Conservation (phyloP, 2,888 invertebrate genomes). For the Xylophagus ater region DNA sequence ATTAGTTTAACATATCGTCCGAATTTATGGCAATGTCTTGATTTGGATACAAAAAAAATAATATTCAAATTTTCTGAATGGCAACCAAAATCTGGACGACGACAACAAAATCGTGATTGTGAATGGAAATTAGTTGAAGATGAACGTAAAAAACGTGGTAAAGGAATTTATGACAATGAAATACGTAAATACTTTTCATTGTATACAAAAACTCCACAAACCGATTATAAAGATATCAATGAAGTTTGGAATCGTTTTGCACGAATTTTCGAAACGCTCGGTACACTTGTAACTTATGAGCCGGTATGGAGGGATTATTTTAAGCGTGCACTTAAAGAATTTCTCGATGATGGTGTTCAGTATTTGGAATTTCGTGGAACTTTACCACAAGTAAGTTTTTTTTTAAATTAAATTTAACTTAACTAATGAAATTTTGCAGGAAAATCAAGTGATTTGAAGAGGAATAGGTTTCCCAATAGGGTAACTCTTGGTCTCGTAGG, state of each 20-base stretch:
- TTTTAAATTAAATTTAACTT: too few species aligned
- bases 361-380: constrained; percentile 59
- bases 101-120: too few species aligned
- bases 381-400: constrained; percentile 42
- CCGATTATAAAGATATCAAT: constrained; percentile 43
- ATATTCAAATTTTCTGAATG: constrained; percentile 33
- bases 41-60: constrained; percentile 21
- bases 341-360: constrained; percentile 55
- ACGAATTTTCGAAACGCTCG: constrained; percentile 44
- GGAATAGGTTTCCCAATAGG: background rate
- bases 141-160: constrained; percentile 33
- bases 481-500: background rate
- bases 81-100: too few species aligned
- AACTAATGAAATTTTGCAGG: background rate
- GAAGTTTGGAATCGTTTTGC: constrained; percentile 50
- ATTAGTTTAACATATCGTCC: constrained; percentile 52
- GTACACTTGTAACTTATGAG: constrained; percentile 47
- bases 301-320: constrained; percentile 57
- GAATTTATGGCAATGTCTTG: constrained; percentile 43
- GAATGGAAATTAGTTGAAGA: constrained; percentile 43
- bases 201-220: constrained; percentile 41
- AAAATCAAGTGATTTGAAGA: background rate
- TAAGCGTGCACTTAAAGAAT: constrained; percentile 49
- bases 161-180: constrained; percentile 40
- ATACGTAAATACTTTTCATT: constrained; percentile 47